Conservation (phyloP, 2,888 invertebrate species). For the Erpobdella octoculata region DNA sequence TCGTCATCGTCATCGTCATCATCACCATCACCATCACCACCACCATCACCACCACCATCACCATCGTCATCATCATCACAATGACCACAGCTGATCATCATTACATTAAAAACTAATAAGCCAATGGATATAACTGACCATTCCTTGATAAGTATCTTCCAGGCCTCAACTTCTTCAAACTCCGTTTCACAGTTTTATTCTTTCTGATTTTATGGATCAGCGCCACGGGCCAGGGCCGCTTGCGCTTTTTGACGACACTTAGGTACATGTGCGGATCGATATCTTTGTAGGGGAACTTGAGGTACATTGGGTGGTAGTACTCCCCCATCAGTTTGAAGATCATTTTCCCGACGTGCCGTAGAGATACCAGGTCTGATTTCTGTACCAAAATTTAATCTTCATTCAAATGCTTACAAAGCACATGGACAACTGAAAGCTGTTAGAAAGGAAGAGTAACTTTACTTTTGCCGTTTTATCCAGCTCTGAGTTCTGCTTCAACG, state of each 20-base stretch:
- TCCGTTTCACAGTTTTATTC: neutral
- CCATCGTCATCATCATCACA: conserved; percentile 17
- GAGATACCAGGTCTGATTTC: conserved; percentile 10
- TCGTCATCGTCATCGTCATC: conserved; percentile 20
- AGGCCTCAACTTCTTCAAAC: neutral
- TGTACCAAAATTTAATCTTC: neutral
- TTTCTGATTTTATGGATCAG: neutral
- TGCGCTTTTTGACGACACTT: neutral
- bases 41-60: conserved; percentile 16
- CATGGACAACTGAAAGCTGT: no score
- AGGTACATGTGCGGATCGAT: conserved; percentile 5
- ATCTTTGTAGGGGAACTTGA: neutral
- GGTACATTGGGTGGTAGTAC: conserved; percentile 45
- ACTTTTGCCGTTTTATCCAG: neutral
- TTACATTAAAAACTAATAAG: no score
- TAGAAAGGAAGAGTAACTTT: neutral
- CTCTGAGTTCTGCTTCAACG: neutral
- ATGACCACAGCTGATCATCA: no score
- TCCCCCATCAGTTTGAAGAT: conserved; percentile 48
- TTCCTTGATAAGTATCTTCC: conserved; percentile 1
- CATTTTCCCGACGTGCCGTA: conserved; percentile 44
- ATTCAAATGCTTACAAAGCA: neutral
- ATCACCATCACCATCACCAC: conserved; percentile 9
- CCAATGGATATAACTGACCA: neutral
- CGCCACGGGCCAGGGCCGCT: neutral